phyloP scores from a whole-genome alignment of 2,888 invertebrate genomes.

The Cantharis lateralis region DNA sequence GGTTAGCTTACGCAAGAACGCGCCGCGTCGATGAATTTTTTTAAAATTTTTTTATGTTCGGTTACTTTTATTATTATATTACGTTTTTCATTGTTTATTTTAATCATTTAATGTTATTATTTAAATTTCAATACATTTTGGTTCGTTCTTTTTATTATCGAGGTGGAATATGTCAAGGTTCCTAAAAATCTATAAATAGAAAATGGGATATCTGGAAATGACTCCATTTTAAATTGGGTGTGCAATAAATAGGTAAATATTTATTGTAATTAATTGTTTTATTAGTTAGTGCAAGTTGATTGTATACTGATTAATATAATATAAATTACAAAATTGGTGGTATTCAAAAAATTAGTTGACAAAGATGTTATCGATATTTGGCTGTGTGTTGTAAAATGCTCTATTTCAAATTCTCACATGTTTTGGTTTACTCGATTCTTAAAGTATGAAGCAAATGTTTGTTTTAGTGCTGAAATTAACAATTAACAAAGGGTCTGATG shows the following conservation, averaged over 20 bases:
- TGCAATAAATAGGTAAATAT: neutral
- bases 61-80: neutral
- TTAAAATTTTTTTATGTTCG: neutral
- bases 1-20: constrained; percentile 11
- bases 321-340: neutral
- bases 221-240: neutral
- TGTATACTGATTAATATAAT: neutral
- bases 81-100: neutral
- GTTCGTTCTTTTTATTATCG: neutral
- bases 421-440: neutral
- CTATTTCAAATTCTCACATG: neutral
- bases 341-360: neutral
- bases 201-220: neutral
- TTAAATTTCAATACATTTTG: neutral
- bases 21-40: neutral
- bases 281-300: neutral
- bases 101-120: neutral
- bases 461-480: neutral
- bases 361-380: neutral
- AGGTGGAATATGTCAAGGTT: neutral
- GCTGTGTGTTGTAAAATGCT: neutral
- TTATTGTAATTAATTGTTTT: neutral
- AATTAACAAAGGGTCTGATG: neutral
- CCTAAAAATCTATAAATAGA: neutral
- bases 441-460: neutral